phyloP scores from a whole-genome alignment of 2,888 invertebrate species.

The Protonemura montana region DNA sequence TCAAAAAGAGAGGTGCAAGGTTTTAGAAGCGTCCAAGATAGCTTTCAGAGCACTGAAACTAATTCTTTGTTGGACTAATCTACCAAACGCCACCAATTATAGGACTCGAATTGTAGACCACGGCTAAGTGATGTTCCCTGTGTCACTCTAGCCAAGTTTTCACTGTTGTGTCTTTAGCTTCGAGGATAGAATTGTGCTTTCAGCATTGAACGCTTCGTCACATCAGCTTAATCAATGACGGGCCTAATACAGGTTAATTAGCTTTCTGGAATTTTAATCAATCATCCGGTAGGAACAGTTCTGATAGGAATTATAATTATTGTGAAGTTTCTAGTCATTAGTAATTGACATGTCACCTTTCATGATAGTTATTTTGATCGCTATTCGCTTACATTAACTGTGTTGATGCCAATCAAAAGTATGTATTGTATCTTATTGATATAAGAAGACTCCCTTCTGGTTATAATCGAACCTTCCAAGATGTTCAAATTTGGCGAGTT shows the following conservation, averaged over 20 bases:
- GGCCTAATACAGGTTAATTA: neutral
- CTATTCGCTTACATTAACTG: neutral
- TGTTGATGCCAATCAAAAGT: neutral
- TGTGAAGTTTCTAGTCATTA: constrained; percentile 7
- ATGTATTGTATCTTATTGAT: neutral
- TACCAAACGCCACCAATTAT: neutral
- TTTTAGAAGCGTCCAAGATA: neutral
- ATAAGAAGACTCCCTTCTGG: neutral
- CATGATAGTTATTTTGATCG: neutral
- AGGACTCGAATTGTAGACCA: neutral
- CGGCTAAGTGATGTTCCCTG: neutral
- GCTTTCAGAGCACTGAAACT: neutral
- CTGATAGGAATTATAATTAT: neutral
- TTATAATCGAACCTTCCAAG: neutral
- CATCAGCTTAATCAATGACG: neutral
- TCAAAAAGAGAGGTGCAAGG: too few species aligned
- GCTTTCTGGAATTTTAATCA: neutral
- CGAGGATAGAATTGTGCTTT: neutral
- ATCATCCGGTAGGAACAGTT: neutral
- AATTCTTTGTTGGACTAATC: neutral
- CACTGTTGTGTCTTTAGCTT: neutral
- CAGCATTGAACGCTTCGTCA: neutral
- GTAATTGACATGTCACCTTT: neutral
- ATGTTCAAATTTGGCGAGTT: neutral
- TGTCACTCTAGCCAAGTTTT: neutral